phyloP scores from a whole-genome alignment of 2,113 vertebrate genomes.

The Apodemus sylvaticus region DNA sequence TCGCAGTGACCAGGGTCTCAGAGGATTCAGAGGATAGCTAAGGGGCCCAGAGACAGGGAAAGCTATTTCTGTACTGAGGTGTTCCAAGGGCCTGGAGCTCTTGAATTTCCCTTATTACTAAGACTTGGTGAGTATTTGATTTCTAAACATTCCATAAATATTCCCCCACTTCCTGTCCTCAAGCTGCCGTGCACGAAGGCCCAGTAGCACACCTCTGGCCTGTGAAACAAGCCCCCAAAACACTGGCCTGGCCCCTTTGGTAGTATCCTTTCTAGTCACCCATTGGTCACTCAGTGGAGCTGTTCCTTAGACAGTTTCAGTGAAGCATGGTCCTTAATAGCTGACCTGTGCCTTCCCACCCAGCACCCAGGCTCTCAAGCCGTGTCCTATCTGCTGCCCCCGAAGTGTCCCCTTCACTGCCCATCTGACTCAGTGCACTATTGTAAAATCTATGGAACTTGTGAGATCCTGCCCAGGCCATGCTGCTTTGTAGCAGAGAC shows the following conservation, averaged over 20 bases:
- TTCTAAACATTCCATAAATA: not conserved
- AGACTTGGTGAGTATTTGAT: not conserved
- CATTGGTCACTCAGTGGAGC: not conserved
- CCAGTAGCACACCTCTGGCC: not conserved
- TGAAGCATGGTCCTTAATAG: not conserved
- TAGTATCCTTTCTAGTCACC: not conserved
- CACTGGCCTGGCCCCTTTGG: not conserved
- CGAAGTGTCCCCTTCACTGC: too few species aligned
- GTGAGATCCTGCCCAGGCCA: not conserved
- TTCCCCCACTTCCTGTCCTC: too few species aligned
- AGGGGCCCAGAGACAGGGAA: not conserved
- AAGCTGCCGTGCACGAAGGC: not conserved
- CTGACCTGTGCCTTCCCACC: not conserved
- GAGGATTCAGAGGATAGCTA: not conserved
- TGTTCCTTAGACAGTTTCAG: not conserved
- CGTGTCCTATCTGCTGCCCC: not conserved
- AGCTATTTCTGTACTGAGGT: not conserved
- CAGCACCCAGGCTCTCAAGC: not conserved
- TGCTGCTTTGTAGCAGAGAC: not conserved
- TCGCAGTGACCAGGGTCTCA: not conserved
- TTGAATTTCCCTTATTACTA: not conserved
- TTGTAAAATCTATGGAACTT: not conserved
- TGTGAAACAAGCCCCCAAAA: not conserved
- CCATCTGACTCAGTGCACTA: not conserved
- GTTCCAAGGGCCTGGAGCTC: rapidly evolving